phyloP scores from a whole-genome alignment of 2,888 invertebrate species.

The Strigamia transsilvanica region DNA sequence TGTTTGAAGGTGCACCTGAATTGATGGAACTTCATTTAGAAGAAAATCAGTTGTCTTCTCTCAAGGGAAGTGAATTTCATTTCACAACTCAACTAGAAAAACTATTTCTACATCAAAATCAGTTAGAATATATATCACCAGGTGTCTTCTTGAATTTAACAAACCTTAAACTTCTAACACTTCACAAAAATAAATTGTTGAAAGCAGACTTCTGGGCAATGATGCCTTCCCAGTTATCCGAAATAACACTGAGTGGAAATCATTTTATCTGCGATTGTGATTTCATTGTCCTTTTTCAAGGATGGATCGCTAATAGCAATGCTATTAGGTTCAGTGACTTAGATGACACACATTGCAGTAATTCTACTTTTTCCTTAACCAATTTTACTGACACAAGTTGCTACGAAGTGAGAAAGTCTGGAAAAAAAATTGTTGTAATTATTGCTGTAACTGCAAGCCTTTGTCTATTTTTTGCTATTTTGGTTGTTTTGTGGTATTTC shows the following conservation, averaged over 20 bases:
- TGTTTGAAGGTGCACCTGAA: neutral
- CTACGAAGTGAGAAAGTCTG: neutral
- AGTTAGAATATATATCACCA: neutral
- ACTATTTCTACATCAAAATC: conserved; percentile 23
- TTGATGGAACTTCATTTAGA: conserved; percentile 27
- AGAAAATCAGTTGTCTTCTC: neutral
- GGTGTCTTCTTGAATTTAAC: neutral
- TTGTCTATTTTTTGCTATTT: neutral
- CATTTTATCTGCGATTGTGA: neutral
- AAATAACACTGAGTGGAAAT: conserved; percentile 11
- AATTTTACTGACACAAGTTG: neutral
- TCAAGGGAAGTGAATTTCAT: neutral
- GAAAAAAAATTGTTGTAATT: neutral
- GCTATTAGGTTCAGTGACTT: neutral
- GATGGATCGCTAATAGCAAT: neutral
- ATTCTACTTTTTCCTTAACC: neutral
- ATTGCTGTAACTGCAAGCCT: neutral
- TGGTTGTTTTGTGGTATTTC: neutral
- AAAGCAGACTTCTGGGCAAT: neutral
- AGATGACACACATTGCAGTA: neutral
- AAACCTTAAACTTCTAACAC: neutral
- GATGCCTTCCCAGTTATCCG: neutral
- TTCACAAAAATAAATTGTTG: neutral
- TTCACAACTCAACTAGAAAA: neutral
- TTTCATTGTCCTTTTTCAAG: neutral